Evolutionary conservation across 2,797 vertebrate genomes (phyloP), one percentile per base, ranked within the genome.

Genomic region (Pangasius macronema): DNA sequence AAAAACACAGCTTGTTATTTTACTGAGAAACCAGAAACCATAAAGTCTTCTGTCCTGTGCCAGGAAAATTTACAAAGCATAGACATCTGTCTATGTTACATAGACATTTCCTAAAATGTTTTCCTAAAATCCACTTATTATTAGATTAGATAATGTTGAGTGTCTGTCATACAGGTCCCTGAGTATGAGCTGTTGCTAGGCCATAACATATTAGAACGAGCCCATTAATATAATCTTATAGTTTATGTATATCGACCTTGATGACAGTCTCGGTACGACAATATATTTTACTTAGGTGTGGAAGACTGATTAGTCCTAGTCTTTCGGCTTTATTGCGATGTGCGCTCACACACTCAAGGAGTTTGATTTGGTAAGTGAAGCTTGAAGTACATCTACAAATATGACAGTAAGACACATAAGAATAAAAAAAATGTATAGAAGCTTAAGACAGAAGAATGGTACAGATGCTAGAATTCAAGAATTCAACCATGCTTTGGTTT

Each of bases 1-100:
- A 75, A n/a, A 49, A 75, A 75, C 6, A 3, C 73, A 75, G 46
- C 72, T 75, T 51, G 46, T 76, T 46, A 76, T 76, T 51, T 51
- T 76, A 51, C 46, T 76, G 24, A 73, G 42, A 72, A 39, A 39
- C 68, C 70, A 27, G 14, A 36, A 42, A 72, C 27, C 5, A 5
- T 14, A 51, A 51, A 49, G 27, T n/a, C 46, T 27, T 76, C 6
- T n/a, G 14, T 16, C 46, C 27, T 76, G 46, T 76, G 27, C 13
- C 73, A 16, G 13, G 27, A 3, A 76, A 51, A 49, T 27, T n/a
- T 75, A 7, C 11, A 73, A 73, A 24, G 20, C 20, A 42, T 8
- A 20, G 36, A 39, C 68, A 72, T 20, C 20, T 24, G 20, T 46
- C 46, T 46, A 9, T 49, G 46, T 33, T 76, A 49, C 42, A 76